Percentiles rank a stretch among this genome's conserved stretches.
phyloP scores from a whole-genome alignment of 2,888 invertebrate species.

The Imbricaverruca yamaguchii region DNA sequence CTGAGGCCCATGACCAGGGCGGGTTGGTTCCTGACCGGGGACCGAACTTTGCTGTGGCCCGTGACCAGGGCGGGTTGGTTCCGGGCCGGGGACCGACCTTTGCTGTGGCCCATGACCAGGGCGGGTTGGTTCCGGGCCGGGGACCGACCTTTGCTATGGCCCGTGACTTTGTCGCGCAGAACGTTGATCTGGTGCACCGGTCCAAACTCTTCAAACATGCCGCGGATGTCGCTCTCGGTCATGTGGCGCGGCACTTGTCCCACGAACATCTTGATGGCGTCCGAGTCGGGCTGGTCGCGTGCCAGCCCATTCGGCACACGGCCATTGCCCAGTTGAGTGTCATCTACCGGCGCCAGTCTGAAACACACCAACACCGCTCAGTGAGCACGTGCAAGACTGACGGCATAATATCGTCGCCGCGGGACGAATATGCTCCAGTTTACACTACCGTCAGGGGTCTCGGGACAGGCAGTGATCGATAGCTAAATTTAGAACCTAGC shows the following conservation, averaged over 20 bases:
- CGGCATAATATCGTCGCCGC: too few relatives aligned
- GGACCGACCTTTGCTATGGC: constrained; percentile 84
- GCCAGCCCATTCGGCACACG: constrained; percentile 18
- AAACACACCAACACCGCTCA: not conserved
- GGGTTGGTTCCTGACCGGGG: too few relatives aligned
- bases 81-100: constrained; percentile 57
- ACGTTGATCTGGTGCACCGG: constrained; percentile 96
- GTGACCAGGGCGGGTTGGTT: too few relatives aligned
- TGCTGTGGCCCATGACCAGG: constrained; percentile 73
- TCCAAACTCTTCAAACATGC: constrained; percentile 96
- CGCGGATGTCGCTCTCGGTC: constrained; percentile 91
- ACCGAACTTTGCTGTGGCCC: too few relatives aligned
- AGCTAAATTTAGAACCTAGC: too few relatives aligned
- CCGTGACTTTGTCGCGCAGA: constrained; percentile 90
- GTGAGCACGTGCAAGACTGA: too few relatives aligned
- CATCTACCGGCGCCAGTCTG: not conserved
- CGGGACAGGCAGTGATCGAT: not conserved
- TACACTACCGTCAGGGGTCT: not conserved
- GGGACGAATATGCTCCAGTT: not conserved
- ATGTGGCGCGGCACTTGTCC: constrained; percentile 94
- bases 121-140: too few relatives aligned
- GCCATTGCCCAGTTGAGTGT: not conserved
- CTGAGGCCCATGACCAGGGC: too few relatives aligned
- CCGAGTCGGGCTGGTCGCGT: constrained; percentile 82
- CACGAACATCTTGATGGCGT: constrained; percentile 99